A percentile compares a stretch with the other conserved stretches of the same genome.
Conservation (phyloP, 2,113 vertebrate species). For the Lycaon pictus region DNA sequence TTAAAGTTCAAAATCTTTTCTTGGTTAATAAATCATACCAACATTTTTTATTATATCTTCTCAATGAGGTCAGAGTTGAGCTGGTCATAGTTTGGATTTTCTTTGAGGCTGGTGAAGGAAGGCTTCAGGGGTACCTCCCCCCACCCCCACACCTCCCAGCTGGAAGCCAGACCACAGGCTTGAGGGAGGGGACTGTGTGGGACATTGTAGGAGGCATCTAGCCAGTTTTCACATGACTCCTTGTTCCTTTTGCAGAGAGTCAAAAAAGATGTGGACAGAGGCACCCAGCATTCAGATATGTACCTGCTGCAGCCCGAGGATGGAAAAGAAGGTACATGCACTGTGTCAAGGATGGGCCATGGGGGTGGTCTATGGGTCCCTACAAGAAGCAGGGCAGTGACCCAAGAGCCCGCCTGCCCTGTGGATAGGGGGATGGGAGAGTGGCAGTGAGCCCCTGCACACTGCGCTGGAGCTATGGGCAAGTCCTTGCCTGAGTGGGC, state of each 20-base stretch:
- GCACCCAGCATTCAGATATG: slow-evolving; percentile 95
- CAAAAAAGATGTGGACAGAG: slow-evolving; percentile 97
- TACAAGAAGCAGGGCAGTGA: accelerated
- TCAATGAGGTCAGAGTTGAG: background rate
- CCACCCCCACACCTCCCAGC: background rate
- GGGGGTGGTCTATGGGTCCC: accelerated
- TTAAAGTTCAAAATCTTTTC: background rate
- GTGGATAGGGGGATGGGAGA: accelerated
- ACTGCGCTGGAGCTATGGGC: background rate
- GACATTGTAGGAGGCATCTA: accelerated
- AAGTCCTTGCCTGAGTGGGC: background rate
- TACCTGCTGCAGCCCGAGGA: slow-evolving; percentile 93
- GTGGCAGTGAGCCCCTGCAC: background rate
- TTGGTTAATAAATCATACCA: background rate
- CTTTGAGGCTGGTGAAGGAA: background rate
- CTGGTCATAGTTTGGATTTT: background rate
- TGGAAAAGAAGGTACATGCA: slow-evolving; percentile 88
- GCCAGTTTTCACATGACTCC: background rate
- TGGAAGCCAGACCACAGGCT: accelerated
- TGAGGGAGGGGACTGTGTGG: background rate
- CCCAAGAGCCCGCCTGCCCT: background rate
- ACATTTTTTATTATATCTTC: background rate
- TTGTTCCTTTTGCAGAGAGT: slow-evolving; percentile 88
- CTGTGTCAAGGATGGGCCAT: accelerated
- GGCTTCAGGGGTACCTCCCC: background rate